phyloP scores from a whole-genome alignment of 2,113 vertebrate genomes.

The Meleagris gallopavo region DNA sequence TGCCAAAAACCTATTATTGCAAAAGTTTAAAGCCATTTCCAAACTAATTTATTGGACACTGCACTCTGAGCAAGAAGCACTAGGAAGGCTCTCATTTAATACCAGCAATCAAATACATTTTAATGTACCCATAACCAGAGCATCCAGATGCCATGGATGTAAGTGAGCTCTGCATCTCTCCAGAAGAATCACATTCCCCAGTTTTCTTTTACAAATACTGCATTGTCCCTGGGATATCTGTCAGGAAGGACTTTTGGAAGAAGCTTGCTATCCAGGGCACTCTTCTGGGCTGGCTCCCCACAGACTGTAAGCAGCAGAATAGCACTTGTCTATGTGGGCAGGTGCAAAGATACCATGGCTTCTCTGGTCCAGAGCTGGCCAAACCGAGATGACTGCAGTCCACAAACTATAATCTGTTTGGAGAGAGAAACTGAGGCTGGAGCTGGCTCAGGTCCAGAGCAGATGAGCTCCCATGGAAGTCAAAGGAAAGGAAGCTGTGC shows the following conservation, averaged over 20 bases:
- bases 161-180: not conserved
- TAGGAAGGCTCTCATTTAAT: constrained; percentile 57
- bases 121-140: not conserved
- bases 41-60: constrained; percentile 44
- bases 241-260: not conserved
- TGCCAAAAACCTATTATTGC: constrained; percentile 53
- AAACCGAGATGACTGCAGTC: not conserved
- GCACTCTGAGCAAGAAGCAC: constrained; percentile 19
- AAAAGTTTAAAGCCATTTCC: constrained; percentile 42
- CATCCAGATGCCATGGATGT: not conserved
- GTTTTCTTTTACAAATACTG: not conserved
- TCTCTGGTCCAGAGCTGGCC: not conserved
- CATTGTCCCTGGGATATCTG: not conserved
- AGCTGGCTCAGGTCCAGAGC: not conserved
- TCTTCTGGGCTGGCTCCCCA: not conserved
- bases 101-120: constrained; percentile 55
- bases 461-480: not conserved
- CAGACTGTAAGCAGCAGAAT: not conserved
- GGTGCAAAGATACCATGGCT: not conserved
- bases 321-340: not conserved
- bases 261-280: not conserved
- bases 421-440: not conserved
- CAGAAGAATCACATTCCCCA: not conserved
- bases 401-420: fast-evolving
- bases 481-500: fast-evolving